Conservation (phyloP, 2,888 invertebrate genomes). For the Pristionchus arcanus region DNA sequence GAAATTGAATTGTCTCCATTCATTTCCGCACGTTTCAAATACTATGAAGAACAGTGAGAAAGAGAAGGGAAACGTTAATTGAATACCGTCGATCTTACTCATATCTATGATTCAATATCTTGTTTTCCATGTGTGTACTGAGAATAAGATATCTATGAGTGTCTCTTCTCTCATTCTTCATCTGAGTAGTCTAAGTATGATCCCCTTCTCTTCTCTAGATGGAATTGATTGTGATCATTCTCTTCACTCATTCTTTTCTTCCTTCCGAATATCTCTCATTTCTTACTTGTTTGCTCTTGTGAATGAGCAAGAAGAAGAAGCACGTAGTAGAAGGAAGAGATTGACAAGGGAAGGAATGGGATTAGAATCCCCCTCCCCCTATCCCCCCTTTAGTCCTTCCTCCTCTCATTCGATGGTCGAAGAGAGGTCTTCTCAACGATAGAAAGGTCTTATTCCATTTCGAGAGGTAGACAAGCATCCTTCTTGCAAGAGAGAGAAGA, state of each 20-base stretch:
- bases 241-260: neutral
- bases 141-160: too few species aligned
- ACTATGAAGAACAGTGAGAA: too few species aligned
- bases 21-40: too few species aligned
- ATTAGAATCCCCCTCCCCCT: neutral
- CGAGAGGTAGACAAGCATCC: neutral
- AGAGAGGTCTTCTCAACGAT: neutral
- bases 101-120: too few species aligned
- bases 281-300: slow-evolving; percentile 32
- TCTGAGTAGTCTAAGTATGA: neutral
- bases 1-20: too few species aligned
- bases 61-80: too few species aligned
- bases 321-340: neutral
- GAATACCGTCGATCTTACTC: too few species aligned
- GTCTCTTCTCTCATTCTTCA: neutral
- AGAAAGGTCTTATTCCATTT: neutral
- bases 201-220: neutral
- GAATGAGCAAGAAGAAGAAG: slow-evolving; percentile 14
- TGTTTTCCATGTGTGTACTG: too few species aligned
- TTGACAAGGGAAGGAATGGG: slow-evolving; percentile 4
- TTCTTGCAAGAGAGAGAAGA: neutral
- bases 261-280: neutral
- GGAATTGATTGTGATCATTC: neutral
- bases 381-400: neutral
- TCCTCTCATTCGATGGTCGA: neutral